Conservation (phyloP, 2,113 vertebrate species). For the Cephalopterus ornatus region DNA sequence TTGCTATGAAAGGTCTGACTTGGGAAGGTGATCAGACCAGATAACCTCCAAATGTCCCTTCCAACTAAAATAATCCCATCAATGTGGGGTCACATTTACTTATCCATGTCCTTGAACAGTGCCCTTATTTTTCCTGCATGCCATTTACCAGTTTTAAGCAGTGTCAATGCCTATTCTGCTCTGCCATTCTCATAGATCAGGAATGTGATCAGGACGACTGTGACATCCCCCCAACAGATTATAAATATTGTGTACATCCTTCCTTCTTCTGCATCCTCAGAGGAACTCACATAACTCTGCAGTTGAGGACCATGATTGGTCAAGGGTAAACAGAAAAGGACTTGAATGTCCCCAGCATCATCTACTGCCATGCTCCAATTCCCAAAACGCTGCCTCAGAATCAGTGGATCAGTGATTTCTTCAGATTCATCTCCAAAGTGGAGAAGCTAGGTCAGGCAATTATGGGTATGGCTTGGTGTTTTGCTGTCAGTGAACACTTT, state of each 20-base stretch:
- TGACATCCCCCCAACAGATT: neutral
- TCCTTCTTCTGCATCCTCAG: neutral
- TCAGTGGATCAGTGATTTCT: neutral
- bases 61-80: neutral
- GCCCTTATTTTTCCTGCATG: neutral
- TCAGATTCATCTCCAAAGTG: neutral
- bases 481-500: neutral
- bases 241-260: neutral
- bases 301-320: neutral
- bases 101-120: neutral
- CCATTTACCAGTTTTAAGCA: neutral
- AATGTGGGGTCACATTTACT: neutral
- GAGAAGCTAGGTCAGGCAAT: neutral
- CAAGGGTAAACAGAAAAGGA: neutral
- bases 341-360: neutral
- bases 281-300: neutral
- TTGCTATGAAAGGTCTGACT: rapidly evolving
- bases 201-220: neutral
- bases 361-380: neutral
- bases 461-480: neutral
- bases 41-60: neutral
- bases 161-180: neutral
- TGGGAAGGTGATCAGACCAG: neutral
- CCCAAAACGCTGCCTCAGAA: neutral
- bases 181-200: neutral